phyloP scores from a whole-genome alignment of 2,888 invertebrate genomes.

The Polymixis flavicincta region DNA sequence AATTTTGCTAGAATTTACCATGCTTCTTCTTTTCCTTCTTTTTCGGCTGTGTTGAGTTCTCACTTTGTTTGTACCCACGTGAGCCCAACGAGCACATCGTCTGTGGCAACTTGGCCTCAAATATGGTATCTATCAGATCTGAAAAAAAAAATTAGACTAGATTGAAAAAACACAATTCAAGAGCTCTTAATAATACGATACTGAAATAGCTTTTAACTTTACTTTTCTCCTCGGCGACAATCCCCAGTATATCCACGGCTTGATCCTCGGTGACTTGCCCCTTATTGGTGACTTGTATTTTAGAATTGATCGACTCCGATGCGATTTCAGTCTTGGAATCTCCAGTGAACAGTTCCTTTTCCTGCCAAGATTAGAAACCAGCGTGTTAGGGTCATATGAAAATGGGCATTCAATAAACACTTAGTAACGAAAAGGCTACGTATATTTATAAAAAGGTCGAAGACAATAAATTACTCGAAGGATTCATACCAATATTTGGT shows the following conservation, averaged over 20 bases:
- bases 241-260: slow-evolving; percentile 71
- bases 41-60: not conserved
- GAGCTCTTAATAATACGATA: not conserved
- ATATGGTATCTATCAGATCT: slow-evolving; percentile 71
- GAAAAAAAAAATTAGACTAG: slow-evolving; percentile 1
- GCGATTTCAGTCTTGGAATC: slow-evolving; percentile 9
- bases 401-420: not conserved
- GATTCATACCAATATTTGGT: not conserved
- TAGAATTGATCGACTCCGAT: not conserved
- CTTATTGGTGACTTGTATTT: not conserved
- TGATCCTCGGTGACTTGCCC: slow-evolving; percentile 56
- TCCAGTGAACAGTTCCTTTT: not conserved
- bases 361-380: not conserved
- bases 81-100: slow-evolving; percentile 65
- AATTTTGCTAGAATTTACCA: not conserved
- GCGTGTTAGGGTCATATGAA: not conserved
- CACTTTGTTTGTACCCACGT: slow-evolving; percentile 64
- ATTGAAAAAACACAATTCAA: slow-evolving; percentile 3
- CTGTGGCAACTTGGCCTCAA: slow-evolving; percentile 67
- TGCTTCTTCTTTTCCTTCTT: slow-evolving; percentile 16
- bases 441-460: not conserved
- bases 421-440: not conserved
- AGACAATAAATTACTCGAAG: not conserved
- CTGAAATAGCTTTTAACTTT: not conserved
- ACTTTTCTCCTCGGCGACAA: not conserved